Conservation (phyloP, 2,113 vertebrate genomes). For the Anarhynchus alexandrinus region DNA sequence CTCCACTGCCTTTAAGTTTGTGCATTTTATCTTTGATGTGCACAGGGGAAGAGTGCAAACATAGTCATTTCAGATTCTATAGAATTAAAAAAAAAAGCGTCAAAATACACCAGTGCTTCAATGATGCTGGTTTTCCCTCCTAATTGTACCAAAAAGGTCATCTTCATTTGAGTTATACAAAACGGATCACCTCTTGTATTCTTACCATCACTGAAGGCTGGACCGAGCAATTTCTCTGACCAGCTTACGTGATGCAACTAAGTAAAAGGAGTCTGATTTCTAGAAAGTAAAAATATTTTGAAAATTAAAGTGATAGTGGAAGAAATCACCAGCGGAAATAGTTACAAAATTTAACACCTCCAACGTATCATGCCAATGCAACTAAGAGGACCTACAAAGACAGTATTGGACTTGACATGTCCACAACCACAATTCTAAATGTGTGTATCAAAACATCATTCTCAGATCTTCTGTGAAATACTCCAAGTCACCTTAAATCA, state of each 20-base stretch:
- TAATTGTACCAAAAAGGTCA: background rate
- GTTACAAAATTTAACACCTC: background rate
- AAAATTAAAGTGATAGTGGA: background rate
- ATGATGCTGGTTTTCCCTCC: background rate
- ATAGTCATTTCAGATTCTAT: background rate
- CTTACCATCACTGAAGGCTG: background rate
- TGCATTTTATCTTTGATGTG: constrained; percentile 17
- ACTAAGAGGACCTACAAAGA: background rate
- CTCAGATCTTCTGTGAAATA: background rate
- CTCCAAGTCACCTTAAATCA: background rate
- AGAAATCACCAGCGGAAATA: background rate
- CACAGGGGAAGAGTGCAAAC: background rate
- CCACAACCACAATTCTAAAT: background rate
- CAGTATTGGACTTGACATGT: background rate
- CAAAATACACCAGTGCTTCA: background rate
- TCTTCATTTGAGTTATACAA: background rate
- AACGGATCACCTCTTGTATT: background rate
- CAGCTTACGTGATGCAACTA: background rate
- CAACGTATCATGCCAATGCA: background rate
- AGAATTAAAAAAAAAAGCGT: background rate
- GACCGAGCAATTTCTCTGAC: background rate
- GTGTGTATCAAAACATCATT: accelerated
- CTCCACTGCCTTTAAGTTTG: constrained; percentile 19
- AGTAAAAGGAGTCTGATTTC: background rate
- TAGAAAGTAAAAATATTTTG: background rate